Base-by-base conservation (phyloP, 2,888 invertebrate genomes). In the Caenorhabditis afra region DNA sequence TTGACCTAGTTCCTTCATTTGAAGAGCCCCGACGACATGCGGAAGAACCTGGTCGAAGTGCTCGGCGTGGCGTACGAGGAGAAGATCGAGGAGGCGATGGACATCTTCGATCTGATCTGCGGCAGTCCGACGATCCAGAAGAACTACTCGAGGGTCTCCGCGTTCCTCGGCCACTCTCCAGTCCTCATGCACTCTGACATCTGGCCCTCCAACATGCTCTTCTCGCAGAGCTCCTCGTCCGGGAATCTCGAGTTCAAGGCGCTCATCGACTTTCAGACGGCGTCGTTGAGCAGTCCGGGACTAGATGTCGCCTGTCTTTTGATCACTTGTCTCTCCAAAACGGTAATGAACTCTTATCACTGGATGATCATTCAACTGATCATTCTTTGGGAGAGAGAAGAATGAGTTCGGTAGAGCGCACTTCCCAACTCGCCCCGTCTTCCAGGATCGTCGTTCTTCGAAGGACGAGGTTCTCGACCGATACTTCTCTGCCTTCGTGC, bases 201-300 rank as follows among this genome's bases (percentile, higher is more conserved):
- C n/a, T 67, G 67, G 67, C 59, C 66, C 20, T 59, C 55, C 12
- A 75, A 75, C 45, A 44, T 75, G 50, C 62, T 75, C 18, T 75
- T 66, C 57, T 49, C 67, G 3, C 39, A n/a, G n/a, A 14, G 12
- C 8, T 8, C 37, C 0, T 1, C 39, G 16, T 5, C 10, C 18
- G 37, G 55, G 12, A 14, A 29, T n/a, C 39, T 67, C 0, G 49
- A 75, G 12, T 62, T 75, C 55, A n/a, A 62, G 18, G 75, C 75
- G 12, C 61, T 75, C 55, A 75, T 75, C 18, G 75, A 75, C 29
- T 75, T 67, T n/a, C 75, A 75, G 29, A 73, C 73, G 4, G 73
- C 73, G 5, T 73, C 73, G 3, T 11, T 73, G 49, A 64, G 58
- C 73, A 64, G 58, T 73, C 73, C 73, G 5, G 73, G 64, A 18